Base-by-base conservation (phyloP, 2,797 vertebrate genomes). In the Lepus townsendii region DNA sequence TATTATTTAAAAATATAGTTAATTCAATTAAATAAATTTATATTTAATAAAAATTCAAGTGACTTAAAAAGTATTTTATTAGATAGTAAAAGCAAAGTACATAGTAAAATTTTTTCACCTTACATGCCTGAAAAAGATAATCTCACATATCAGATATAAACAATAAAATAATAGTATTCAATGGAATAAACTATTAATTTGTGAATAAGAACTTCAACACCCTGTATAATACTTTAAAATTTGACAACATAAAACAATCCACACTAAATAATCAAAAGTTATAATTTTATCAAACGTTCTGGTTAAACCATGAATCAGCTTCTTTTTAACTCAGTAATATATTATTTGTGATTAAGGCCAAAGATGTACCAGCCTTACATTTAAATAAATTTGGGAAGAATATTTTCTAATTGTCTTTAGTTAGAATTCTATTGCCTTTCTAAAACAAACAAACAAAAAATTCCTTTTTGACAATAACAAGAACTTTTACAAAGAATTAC, bases 1-100 rank as follows among this genome's bases (percentile, higher is more conserved):
- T 12, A 79, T 32, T 71, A 13, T 57, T 84, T 85, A 84, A 75
- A 89, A 91, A 82, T 22, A 62, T 1, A 93, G 52, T 8, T 73
- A 82, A 22, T 35, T 92, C n/a, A 80, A 87, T 26, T 82, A 9
- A 77, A 52, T 90, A 90, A 69, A 42, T 22, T 95, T 95, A 71
- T 63, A 63, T 93, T 80, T 85, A 96, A 96, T 92, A 93, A 94
- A 90, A 94, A 82, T 91, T 82, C 78, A 92, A 80, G 47, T 66
- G 89, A 87, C 93, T 95, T 86, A 82, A 38, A 63, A 38, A 57
- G 35, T 54, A 14, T 88, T 93, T 95, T 91, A 95, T 91, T 97
- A 94, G 16, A 77, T 24, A 92, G 35, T 89, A 72, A 75, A 91
- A 96, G 62, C 22, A 54, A 91, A 93, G 52, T 73, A 87, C 26